phyloP scores from a whole-genome alignment of 2,888 invertebrate genomes.

The Embidobia sp. region DNA sequence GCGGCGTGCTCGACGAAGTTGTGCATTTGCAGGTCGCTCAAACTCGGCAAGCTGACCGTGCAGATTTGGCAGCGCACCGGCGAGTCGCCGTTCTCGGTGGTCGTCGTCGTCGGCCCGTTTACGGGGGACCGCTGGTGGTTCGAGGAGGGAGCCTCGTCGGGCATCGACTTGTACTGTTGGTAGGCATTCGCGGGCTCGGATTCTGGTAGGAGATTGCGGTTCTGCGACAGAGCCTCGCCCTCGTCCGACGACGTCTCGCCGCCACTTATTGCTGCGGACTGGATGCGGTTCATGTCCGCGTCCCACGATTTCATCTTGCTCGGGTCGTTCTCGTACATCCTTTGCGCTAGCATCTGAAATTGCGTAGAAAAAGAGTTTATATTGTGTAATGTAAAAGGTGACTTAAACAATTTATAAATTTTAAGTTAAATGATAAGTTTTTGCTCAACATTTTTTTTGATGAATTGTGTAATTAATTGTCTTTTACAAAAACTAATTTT shows the following conservation, averaged over 20 bases:
- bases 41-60: slow-evolving; percentile 71
- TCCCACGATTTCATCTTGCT: slow-evolving; percentile 87
- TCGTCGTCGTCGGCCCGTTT: not conserved
- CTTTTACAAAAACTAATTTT: too few species aligned
- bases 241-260: slow-evolving; percentile 84
- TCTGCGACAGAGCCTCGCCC: slow-evolving; percentile 78
- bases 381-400: too few species aligned
- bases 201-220: slow-evolving; percentile 67
- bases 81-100: slow-evolving; percentile 42
- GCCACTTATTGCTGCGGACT: slow-evolving; percentile 78
- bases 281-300: slow-evolving; percentile 79
- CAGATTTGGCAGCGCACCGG: slow-evolving; percentile 75
- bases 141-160: slow-evolving; percentile 68
- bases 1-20: slow-evolving; percentile 77
- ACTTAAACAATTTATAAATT: too few species aligned
- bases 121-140: slow-evolving; percentile 54
- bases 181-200: slow-evolving; percentile 68
- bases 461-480: too few species aligned
- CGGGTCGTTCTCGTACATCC: slow-evolving; percentile 91
- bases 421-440: too few species aligned
- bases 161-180: slow-evolving; percentile 73
- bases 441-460: too few species aligned
- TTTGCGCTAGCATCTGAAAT: slow-evolving; percentile 88
- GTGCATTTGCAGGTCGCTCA: slow-evolving; percentile 76
- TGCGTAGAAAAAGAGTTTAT: too few species aligned